These are phyloP conservation scores for Callaeas wilsoni DNA, from an alignment of 2,113 vertebrate genomes.

Conservation along the genomic window DNA sequence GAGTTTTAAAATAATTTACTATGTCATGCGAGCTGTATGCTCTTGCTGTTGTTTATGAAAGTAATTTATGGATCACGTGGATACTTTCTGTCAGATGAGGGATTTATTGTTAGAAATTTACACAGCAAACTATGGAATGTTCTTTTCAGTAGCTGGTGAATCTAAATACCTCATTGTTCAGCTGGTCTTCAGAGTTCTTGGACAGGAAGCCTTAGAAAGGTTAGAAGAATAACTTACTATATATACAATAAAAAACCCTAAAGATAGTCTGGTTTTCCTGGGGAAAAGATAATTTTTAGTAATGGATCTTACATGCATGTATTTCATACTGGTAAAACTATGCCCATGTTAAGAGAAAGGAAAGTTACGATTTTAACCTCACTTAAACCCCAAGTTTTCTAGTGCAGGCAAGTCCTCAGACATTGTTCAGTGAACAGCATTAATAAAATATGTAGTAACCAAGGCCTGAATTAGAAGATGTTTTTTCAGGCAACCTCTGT, in stretches of 20 bases:
- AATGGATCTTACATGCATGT: background rate
- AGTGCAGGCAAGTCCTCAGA: background rate
- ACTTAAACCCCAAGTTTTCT: background rate
- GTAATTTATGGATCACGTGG: background rate
- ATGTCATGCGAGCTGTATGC: background rate
- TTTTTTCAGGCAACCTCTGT: slow-evolving; percentile 19
- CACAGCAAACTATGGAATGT: background rate
- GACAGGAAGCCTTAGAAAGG: background rate
- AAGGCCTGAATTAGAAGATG: background rate
- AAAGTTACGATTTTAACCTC: background rate
- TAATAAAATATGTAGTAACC: background rate
- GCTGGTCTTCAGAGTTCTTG: background rate
- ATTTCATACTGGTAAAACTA: background rate
- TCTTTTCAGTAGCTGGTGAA: background rate
- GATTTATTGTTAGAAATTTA: background rate
- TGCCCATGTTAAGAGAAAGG: background rate
- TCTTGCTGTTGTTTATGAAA: background rate
- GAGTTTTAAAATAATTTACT: background rate
- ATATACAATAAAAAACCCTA: background rate
- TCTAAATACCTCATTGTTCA: background rate
- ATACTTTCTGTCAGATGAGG: background rate
- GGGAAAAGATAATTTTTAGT: background rate
- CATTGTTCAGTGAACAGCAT: background rate
- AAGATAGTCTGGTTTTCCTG: background rate
- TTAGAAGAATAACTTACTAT: background rate